Conservation (phyloP, 2,888 invertebrate species). For the Lagria hirta region DNA sequence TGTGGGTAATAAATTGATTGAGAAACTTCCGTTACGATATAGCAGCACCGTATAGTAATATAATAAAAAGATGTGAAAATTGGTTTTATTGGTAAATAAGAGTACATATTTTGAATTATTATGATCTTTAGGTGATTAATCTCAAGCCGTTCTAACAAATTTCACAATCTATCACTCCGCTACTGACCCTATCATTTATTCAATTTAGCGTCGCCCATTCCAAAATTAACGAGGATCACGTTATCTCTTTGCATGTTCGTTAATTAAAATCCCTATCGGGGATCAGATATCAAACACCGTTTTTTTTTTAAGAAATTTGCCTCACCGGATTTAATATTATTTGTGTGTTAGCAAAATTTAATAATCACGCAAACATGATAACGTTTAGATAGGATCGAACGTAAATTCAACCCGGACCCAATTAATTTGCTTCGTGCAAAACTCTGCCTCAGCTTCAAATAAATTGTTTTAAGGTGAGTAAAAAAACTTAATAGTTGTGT, state of each 20-base stretch:
- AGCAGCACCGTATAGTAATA: no score
- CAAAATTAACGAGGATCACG: constrained; percentile 6
- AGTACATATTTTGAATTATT: no score
- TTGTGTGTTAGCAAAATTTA: constrained; percentile 28
- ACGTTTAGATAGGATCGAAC: constrained; percentile 38
- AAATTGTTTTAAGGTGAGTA: constrained; percentile 31
- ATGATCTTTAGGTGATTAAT: no score
- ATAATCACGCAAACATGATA: constrained; percentile 37
- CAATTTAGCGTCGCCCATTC: no score
- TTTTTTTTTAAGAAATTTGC: constrained; percentile 12
- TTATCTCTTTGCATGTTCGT: not conserved
- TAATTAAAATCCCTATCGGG: constrained; percentile 19
- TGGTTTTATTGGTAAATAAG: no score
- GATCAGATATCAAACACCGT: constrained; percentile 18
- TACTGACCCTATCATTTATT: no score
- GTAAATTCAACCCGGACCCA: constrained; percentile 39
- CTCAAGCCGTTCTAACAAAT: no score
- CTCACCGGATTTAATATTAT: constrained; percentile 13
- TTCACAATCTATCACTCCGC: no score
- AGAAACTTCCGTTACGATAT: no score
- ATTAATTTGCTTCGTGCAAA: constrained; percentile 37
- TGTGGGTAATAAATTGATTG: no score
- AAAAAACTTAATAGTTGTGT: no score
- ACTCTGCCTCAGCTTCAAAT: constrained; percentile 33
- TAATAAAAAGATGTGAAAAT: no score